Conservation (phyloP, 2,797 vertebrate genomes). For the Oryzias sinensis region DNA sequence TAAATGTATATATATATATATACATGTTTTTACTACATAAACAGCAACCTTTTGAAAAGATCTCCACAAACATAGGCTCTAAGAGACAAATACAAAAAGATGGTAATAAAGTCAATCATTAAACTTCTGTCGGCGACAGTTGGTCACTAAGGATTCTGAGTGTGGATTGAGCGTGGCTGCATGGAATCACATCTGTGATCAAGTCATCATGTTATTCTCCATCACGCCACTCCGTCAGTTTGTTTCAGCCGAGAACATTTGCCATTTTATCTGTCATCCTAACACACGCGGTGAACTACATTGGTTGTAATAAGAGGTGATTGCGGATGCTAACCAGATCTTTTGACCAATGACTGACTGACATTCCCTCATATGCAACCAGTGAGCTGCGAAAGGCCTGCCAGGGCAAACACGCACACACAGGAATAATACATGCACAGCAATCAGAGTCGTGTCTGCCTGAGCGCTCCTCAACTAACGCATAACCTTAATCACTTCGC, state of each 20-base stretch:
- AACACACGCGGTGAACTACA: conserved; percentile 58
- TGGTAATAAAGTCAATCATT: too few species aligned
- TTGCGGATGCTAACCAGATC: conserved; percentile 95
- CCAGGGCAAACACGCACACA: conserved; percentile 9
- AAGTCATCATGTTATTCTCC: neutral
- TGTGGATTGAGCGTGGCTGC: too few species aligned
- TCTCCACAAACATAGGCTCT: too few species aligned
- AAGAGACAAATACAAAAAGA: too few species aligned
- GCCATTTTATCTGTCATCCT: conserved; percentile 1
- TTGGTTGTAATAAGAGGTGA: conserved; percentile 94
- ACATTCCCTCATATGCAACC: conserved; percentile 83
- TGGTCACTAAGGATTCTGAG: too few species aligned
- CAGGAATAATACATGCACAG: conserved; percentile 93
- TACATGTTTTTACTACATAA: too few species aligned
- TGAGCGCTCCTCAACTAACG: conserved; percentile 86
- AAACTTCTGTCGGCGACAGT: too few species aligned
- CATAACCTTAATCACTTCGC: conserved; percentile 92
- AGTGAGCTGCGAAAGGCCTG: conserved; percentile 83
- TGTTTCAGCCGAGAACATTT: neutral
- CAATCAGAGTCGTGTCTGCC: conserved; percentile 92
- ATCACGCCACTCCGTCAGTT: conserved; percentile 7
- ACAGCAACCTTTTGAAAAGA: too few species aligned
- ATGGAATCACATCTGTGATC: neutral
- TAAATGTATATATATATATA: too few species aligned
- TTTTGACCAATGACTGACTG: conserved; percentile 73